These are phyloP conservation scores for Rotaria macrura DNA, from an alignment of 2,888 invertebrate species.

Conservation along the genomic window DNA sequence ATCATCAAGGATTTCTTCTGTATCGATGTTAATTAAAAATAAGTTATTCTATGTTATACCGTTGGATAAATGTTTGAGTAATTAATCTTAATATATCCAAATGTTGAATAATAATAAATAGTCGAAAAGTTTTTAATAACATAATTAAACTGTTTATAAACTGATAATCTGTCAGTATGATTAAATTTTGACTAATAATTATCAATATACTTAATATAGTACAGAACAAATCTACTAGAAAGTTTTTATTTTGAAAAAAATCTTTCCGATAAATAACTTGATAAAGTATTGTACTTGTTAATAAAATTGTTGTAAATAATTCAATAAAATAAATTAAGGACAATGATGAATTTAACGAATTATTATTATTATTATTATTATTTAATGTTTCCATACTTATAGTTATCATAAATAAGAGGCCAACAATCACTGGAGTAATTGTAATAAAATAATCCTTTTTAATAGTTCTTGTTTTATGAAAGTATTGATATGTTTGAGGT, in stretches of 20 bases:
- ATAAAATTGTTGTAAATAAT: background rate
- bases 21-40: background rate
- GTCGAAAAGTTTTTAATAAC: background rate
- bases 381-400: background rate
- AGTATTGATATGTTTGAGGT: background rate
- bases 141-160: background rate
- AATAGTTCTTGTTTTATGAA: background rate
- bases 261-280: background rate
- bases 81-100: conserved; percentile 6
- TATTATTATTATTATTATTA: background rate
- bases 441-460: background rate
- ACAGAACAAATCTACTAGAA: background rate
- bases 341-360: background rate
- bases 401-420: background rate
- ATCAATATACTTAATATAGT: background rate
- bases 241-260: background rate
- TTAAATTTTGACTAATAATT: background rate
- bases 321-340: background rate
- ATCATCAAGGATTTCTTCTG: background rate
- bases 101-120: background rate
- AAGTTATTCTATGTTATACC: background rate
- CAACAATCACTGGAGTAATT: background rate
- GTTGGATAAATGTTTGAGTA: background rate
- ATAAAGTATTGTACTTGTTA: background rate
- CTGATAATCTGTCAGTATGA: background rate